Base-by-base conservation (phyloP, 2,888 invertebrate species). In the Scelioninae gen. 2 region DNA sequence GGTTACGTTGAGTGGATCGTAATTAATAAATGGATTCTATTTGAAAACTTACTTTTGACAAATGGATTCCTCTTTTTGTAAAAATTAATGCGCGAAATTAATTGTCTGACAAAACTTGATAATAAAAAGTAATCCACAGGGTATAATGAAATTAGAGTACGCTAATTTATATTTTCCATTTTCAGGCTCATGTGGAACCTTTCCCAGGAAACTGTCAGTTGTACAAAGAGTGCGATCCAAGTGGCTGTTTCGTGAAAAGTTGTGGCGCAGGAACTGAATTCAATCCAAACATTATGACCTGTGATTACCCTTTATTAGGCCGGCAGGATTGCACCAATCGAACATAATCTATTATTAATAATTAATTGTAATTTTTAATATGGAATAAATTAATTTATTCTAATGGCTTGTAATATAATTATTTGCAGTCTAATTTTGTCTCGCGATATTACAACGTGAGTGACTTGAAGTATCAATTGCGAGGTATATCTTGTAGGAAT, bases 261-360 rank as follows among this genome's bases (percentile, higher is more conserved):
- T 83, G 83, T 31, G 82, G 81, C 2, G 15, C 48, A 3, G 83
- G 82, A 45, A 83, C 82, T 0, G 82, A 82, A 60, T 82, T 82
- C 37, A 83, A 83, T 65, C 81, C 81, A 5, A 46, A 46, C 2
- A 76, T 81, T 31, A 18, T 28, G 3, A 78, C 79, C 2, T 82
- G 83, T 52, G 81, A 82, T 48, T 82, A 81, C 61, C 82, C 82
- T 2, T 57, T 82, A 11, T 19, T 10, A 15, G 78, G 78, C 22
- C 79, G 81, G 0, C 2, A 41, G 2, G 58, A 35, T 2, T 83
- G 82, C 28, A 13, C 3, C 1, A 80, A 77, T 67, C 77, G 79
- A 37, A 9, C 13, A 43, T 35, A 25, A 60, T 19, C 13, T 25
- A 25, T 11, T 39, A 25, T 28, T 19, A 11, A 9, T 35, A 35